Evolutionary conservation across 1,140 invertebrate species (phyloP).

Genomic region (Drosophila pruinosa): DNA sequence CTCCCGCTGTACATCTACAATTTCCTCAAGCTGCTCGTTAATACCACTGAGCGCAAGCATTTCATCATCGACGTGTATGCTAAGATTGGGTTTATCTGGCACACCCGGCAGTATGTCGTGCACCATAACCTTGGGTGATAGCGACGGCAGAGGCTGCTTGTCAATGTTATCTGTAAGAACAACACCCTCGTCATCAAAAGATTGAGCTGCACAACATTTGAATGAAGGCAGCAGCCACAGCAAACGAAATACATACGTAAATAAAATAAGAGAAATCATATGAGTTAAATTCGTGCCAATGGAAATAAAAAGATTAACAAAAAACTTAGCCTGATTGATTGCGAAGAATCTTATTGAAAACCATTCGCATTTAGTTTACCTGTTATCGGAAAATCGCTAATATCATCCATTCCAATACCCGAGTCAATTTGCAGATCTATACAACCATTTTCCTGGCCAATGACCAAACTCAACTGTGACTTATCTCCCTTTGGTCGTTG

Average conservation of each 20-base stretch:
- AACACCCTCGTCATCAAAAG: conserved; percentile 75
- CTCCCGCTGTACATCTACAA: conserved; percentile 22
- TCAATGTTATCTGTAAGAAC: conserved; percentile 68
- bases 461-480: not conserved
- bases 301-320: conserved; percentile 56
- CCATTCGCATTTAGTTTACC: conserved; percentile 51
- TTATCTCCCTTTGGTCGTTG: not conserved
- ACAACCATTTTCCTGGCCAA: not conserved
- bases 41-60: conserved; percentile 34
- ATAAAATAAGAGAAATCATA: conserved; percentile 52
- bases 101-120: conserved; percentile 48
- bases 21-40: conserved; percentile 31
- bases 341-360: not conserved
- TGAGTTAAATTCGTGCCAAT: conserved; percentile 52
- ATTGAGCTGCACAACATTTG: conserved; percentile 53
- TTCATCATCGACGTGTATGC: conserved; percentile 35
- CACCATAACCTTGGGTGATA: conserved; percentile 52
- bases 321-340: conserved; percentile 55
- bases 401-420: conserved; percentile 54
- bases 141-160: conserved; percentile 40
- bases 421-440: conserved; percentile 39
- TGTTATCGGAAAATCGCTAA: conserved; percentile 17
- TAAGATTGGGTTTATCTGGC: conserved; percentile 44
- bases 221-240: conserved; percentile 38
- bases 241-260: conserved; percentile 42